Conservation (phyloP, 2,113 vertebrate genomes). For the Callithrix jacchus region DNA sequence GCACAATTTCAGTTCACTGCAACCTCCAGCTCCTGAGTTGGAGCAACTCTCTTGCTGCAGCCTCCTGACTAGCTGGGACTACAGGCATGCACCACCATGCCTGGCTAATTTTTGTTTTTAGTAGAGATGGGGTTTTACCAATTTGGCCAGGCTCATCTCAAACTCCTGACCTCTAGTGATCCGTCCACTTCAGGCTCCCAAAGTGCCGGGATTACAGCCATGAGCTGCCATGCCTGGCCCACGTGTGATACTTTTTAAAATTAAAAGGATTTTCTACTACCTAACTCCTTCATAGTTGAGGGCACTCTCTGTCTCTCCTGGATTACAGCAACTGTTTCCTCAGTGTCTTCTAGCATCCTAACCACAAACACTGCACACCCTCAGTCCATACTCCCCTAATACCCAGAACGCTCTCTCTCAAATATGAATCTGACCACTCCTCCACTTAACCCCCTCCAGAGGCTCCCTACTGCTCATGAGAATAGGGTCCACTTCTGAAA, state of each 20-base stretch:
- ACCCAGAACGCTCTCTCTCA: not conserved
- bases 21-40: too few species aligned
- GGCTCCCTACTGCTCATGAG: not conserved
- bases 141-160: too few species aligned
- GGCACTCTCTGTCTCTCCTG: not conserved
- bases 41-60: too few species aligned
- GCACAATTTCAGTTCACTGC: too few species aligned
- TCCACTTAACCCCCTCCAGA: not conserved
- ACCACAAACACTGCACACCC: not conserved
- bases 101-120: too few species aligned
- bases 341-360: not conserved
- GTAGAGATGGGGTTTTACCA: too few species aligned
- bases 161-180: too few species aligned
- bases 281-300: not conserved
- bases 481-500: not conserved
- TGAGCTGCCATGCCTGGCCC: too few species aligned
- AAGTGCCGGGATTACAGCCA: too few species aligned
- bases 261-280: not conserved
- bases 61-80: too few species aligned
- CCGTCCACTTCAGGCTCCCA: too few species aligned
- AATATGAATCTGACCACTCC: not conserved
- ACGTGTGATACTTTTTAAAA: not conserved
- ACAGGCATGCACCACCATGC: too few species aligned
- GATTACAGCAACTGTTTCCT: not conserved
- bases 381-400: not conserved